These are phyloP conservation scores for Punctoribates punctum DNA, from an alignment of 2,888 invertebrate species.

Conservation along the genomic window DNA sequence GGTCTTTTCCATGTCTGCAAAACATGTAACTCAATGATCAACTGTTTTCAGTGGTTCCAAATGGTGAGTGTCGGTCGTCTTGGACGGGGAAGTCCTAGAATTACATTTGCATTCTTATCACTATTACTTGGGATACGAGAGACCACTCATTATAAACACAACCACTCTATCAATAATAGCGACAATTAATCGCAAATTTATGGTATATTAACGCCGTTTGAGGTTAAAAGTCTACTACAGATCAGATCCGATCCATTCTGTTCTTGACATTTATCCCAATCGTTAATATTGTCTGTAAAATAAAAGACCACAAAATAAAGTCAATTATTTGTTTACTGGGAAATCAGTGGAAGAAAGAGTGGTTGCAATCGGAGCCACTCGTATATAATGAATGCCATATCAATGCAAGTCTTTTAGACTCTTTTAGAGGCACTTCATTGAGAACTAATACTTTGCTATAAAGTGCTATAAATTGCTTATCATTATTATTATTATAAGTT, in stretches of 20 bases:
- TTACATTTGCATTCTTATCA: conserved; percentile 15
- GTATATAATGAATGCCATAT: background rate
- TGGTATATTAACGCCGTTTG: background rate
- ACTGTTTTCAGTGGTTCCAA: background rate
- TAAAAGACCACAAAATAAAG: background rate
- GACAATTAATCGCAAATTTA: background rate
- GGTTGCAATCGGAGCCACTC: background rate
- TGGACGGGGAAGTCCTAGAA: conserved; percentile 4
- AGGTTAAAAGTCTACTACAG: background rate
- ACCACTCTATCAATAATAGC: background rate
- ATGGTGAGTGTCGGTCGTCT: background rate
- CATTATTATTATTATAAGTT: background rate
- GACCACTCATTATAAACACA: background rate
- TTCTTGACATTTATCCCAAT: background rate
- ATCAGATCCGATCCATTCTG: background rate
- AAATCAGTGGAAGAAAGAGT: background rate
- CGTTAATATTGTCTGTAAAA: background rate
- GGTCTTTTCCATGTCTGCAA: conserved; percentile 9
- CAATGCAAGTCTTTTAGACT: background rate
- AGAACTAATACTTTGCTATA: background rate
- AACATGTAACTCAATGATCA: conserved; percentile 5
- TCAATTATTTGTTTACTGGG: background rate
- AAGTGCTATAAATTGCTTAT: conserved; percentile 19
- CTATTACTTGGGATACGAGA: conserved; percentile 12
- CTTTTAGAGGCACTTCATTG: background rate